phyloP scores from a whole-genome alignment of 1,140 invertebrate species.

The Drosophila nannoptera region DNA sequence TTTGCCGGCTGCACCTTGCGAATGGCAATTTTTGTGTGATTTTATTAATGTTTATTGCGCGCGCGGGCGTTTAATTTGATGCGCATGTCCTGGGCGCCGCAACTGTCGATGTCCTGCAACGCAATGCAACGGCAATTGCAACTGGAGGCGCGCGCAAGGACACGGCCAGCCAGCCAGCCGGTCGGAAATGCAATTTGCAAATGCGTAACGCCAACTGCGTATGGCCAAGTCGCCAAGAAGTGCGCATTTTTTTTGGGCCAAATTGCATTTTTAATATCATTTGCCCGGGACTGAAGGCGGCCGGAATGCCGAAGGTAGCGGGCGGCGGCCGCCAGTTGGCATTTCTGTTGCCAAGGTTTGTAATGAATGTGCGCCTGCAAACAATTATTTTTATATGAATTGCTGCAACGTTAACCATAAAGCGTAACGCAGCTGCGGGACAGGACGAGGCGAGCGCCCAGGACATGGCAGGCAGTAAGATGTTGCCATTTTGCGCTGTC shows the following conservation, averaged over 20 bases:
- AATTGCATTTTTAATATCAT: conserved; percentile 74
- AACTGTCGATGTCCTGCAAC: conserved; percentile 43
- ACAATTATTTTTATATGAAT: conserved; percentile 75
- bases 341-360: conserved; percentile 34
- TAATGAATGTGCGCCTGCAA: conserved; percentile 72
- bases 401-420: conserved; percentile 42
- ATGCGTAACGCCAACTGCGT: conserved; percentile 64
- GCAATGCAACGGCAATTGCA: conserved; percentile 37
- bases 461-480: conserved; percentile 25
- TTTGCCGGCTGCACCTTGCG: conserved; percentile 41
- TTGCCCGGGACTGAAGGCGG: conserved; percentile 1
- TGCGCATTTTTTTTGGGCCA: conserved; percentile 54
- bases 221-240: conserved; percentile 30
- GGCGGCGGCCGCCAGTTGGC: not conserved
- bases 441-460: not conserved
- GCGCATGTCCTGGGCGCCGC: conserved; percentile 26
- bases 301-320: not conserved
- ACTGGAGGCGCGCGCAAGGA: conserved; percentile 31
- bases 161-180: conserved; percentile 23
- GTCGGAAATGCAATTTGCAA: conserved; percentile 65
- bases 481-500: conserved; percentile 37
- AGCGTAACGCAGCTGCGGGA: conserved; percentile 14
- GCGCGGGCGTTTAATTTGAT: conserved; percentile 67
- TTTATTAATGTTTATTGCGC: conserved; percentile 75
- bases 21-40: conserved; percentile 66